Conservation (phyloP, 1,140 invertebrate species). For the Sycophaga agraensis region DNA sequence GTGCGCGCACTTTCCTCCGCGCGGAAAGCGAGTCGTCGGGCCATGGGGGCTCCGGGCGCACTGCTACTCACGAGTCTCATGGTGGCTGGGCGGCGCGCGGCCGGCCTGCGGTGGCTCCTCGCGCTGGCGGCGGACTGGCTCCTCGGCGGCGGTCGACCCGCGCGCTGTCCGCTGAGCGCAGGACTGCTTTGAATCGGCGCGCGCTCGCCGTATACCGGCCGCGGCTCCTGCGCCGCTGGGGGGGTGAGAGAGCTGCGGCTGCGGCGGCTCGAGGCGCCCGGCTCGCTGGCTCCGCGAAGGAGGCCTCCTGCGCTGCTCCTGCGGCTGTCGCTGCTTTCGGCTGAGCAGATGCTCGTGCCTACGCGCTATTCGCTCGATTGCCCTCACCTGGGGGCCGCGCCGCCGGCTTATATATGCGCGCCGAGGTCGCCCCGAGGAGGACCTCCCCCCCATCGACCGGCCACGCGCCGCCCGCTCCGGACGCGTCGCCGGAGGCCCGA, state of each 20-base stretch:
- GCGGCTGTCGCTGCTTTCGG: conserved; percentile 2
- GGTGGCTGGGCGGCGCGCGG: too few relatives aligned
- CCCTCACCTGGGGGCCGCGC: conserved; percentile 8
- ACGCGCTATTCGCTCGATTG: conserved; percentile 18
- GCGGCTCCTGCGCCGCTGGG: background rate
- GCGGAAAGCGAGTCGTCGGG: too few relatives aligned
- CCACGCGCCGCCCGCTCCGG: background rate
- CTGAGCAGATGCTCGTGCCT: conserved; percentile 21
- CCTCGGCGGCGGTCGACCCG: conserved; percentile 9
- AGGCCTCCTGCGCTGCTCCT: too few relatives aligned
- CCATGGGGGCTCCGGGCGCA: too few relatives aligned
- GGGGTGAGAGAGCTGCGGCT: background rate
- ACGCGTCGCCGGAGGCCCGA: background rate
- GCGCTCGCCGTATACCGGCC: background rate
- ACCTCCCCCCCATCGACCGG: background rate
- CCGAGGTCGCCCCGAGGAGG: conserved; percentile 6
- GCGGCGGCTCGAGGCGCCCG: too few relatives aligned
- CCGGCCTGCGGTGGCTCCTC: too few relatives aligned
- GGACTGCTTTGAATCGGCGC: conserved; percentile 22
- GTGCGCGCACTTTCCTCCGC: background rate
- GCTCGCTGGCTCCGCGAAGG: too few relatives aligned
- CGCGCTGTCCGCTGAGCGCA: too few relatives aligned
- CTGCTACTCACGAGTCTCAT: too few relatives aligned
- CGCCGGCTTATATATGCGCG: conserved; percentile 21
- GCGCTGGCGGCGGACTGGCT: background rate